Evolutionary conservation across 2,797 vertebrate species (phyloP).

Genomic region (Morus bassanus): DNA sequence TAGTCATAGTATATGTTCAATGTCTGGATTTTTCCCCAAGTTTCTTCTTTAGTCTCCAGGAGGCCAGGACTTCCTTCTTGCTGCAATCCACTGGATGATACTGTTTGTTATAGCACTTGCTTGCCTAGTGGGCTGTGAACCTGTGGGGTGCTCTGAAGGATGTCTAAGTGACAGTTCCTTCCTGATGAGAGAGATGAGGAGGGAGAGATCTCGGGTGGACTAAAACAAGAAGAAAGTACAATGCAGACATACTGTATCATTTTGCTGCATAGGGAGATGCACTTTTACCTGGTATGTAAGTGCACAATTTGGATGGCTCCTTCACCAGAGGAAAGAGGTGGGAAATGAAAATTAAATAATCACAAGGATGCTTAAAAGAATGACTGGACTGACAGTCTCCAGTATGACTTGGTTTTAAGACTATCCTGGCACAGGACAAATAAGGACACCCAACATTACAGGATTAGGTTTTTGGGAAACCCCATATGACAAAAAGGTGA

Average conservation of each 20-base stretch:
- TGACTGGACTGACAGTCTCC: background rate
- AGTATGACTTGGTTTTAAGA: rapidly evolving
- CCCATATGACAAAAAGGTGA: background rate
- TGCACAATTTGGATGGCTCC: background rate
- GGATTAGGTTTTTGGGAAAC: background rate
- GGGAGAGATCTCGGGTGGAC: rapidly evolving
- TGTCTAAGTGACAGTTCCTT: background rate
- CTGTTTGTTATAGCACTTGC: rapidly evolving
- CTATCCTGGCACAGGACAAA: background rate
- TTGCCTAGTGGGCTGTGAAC: background rate
- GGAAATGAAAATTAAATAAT: background rate
- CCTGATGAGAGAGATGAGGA: background rate
- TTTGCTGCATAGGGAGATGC: background rate
- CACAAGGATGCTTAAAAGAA: background rate
- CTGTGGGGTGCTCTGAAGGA: background rate
- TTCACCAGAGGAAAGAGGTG: background rate
- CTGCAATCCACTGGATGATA: background rate
- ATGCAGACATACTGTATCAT: rapidly evolving
- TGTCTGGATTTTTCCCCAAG: background rate
- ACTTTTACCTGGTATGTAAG: background rate
- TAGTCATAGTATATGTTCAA: background rate
- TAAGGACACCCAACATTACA: background rate
- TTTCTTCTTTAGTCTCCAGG: background rate
- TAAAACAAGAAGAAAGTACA: background rate
- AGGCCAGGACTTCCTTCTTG: background rate